Percentiles rank a stretch among this genome's conserved stretches.
These are phyloP conservation scores for Opisthograptis luteolata DNA, from an alignment of 2,888 invertebrate genomes.

Conservation along the genomic window DNA sequence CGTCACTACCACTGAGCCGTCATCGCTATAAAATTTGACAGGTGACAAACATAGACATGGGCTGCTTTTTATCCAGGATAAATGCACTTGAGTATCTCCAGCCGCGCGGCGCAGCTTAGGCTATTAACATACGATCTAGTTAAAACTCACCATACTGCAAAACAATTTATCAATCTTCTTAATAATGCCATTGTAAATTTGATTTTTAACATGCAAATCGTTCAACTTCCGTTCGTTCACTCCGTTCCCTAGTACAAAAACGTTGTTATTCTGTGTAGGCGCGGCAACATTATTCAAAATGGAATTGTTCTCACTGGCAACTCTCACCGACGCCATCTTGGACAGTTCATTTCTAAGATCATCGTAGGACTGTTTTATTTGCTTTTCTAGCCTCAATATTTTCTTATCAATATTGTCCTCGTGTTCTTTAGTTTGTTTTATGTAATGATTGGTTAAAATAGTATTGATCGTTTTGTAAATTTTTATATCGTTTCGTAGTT, in stretches of 20 bases:
- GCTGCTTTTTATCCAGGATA: too few species aligned
- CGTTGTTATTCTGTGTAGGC: slow-evolving; percentile 67
- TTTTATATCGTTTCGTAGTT: slow-evolving; percentile 76
- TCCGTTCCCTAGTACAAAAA: slow-evolving; percentile 67
- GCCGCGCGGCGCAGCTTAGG: too few species aligned
- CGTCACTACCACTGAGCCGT: too few species aligned
- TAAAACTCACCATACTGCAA: slow-evolving; percentile 75
- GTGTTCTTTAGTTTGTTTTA: slow-evolving; percentile 71
- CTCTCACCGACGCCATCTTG: slow-evolving; percentile 53
- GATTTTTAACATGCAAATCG: slow-evolving; percentile 63
- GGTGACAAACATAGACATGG: too few species aligned
- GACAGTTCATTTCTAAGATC: slow-evolving; percentile 60
- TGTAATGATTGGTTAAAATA: slow-evolving; percentile 74
- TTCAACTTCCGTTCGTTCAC: slow-evolving; percentile 65
- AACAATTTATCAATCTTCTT: slow-evolving; percentile 75
- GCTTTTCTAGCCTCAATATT: slow-evolving; percentile 65
- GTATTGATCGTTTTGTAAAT: slow-evolving; percentile 77
- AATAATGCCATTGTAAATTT: slow-evolving; percentile 74
- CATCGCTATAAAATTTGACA: too few species aligned
- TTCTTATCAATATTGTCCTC: slow-evolving; percentile 66
- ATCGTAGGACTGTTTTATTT: slow-evolving; percentile 68
- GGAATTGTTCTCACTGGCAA: slow-evolving; percentile 55
- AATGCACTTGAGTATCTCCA: too few species aligned
- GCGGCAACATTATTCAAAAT: slow-evolving; percentile 50
- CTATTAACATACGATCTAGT: not conserved